Base-by-base conservation (phyloP, 1,140 invertebrate genomes). In the Panagrolaimus sp. region DNA sequence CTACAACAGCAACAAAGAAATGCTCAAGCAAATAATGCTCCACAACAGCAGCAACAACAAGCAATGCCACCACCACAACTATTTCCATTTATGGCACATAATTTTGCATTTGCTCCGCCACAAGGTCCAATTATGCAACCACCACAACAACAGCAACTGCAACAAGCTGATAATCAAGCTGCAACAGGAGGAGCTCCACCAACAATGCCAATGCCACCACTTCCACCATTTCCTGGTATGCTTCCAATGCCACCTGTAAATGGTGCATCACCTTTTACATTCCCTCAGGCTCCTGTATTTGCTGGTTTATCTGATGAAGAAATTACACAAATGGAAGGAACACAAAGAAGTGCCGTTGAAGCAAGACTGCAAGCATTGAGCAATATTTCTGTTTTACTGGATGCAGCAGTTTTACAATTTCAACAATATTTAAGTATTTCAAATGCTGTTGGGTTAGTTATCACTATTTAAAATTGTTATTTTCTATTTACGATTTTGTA, bases 341-440 rank as follows among this genome's bases (percentile, higher is more conserved):
- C 88, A 68, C 88, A 92, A 74, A 86, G 93, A 74, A 87, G 89
- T 77, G 89, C 92, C 74, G 87, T 97, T 31, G 92, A 96, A 82
- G 92, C 92, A 7, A 87, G 96, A 68, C 89, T 98, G 7, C 88
- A 89, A 83, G 89, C 90, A 78, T 84, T 96, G 27, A 85, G 88
- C 53, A 92, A 95, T 84, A 92, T 96, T 72, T 89, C 91, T 83
- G 86, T 89, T 0, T 87, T 96, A 83, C 82, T 96, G 69, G 92
- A 95, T 84, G 91, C 91, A 23, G 91, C 92, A 47, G 89, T 91
- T 68, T 83, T 91, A 25, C 88, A 93, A 83, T 92, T 95, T 88
- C 89, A 91, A 73, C 92, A 95, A 82, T 94, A 94, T 84, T 45
- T 78, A 27, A 74, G 74, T 25, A 16, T 66, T 53, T 16, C 63